These are phyloP conservation scores for Eueremaeus valkanovi DNA, from an alignment of 2,888 invertebrate species.

Conservation along the genomic window DNA sequence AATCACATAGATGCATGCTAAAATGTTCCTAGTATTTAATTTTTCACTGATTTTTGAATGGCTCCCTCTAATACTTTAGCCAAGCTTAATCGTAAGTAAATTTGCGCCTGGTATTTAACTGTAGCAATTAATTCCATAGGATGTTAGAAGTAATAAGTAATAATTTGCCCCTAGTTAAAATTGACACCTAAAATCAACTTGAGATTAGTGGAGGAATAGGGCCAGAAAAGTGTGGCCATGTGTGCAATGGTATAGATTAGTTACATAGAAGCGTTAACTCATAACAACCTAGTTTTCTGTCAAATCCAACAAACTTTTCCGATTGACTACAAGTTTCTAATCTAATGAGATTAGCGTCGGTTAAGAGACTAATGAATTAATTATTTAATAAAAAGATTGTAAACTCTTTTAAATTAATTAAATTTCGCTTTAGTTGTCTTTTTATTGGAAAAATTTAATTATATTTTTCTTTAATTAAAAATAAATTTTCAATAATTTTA, in stretches of 20 bases:
- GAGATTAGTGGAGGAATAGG: not conserved
- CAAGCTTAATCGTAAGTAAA: too few species aligned
- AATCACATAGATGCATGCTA: too few species aligned
- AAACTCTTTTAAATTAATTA: constrained; percentile 2
- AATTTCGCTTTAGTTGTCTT: not conserved
- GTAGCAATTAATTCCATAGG: too few species aligned
- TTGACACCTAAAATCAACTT: too few species aligned
- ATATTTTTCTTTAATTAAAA: not conserved
- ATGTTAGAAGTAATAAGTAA: too few species aligned
- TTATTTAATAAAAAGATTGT: constrained; percentile 8
- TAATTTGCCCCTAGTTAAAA: too few species aligned
- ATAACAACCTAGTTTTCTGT: constrained; percentile 18
- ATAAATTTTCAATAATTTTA: not conserved
- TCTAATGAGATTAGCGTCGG: constrained; percentile 17
- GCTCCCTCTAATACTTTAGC: too few species aligned
- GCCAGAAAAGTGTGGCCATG: not conserved
- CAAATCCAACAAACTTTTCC: not conserved
- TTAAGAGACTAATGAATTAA: constrained; percentile 13
- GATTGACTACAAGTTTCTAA: not conserved
- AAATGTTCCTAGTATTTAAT: too few species aligned
- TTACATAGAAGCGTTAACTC: constrained; percentile 11
- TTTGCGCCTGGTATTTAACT: too few species aligned
- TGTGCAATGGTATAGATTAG: not conserved
- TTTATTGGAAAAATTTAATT: not conserved
- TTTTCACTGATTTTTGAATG: too few species aligned